Evolutionary conservation across 2,888 invertebrate genomes (phyloP), one percentile per base, ranked within the genome.

Genomic region (Brachycybe producta): DNA sequence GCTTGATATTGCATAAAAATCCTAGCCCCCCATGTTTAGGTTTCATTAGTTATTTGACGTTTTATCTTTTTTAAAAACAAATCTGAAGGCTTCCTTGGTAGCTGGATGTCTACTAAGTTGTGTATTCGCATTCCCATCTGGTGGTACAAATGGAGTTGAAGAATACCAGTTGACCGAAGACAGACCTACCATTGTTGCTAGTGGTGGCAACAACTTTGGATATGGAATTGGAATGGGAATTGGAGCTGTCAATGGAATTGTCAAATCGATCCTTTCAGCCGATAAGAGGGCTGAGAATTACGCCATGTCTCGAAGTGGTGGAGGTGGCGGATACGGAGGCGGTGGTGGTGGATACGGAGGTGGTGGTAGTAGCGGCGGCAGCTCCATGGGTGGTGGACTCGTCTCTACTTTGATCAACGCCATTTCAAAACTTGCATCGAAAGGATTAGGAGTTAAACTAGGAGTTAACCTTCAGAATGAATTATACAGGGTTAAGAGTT

Each of bases 381-480:
- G 43, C 30, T 8, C 32, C 30, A 26, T 43, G 23, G 43, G 43
- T 17, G 15, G 28, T 13, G 43, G 43, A 19, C 19, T 43, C 28
- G 43, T 28, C 15, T 30, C 5, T 32, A 30, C 32, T 28, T 30
- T 43, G 27, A 32, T 28, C 15, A 43, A 32, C 43, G 21, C 32
- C 43, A 23, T 43, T 21, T 30, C 27, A 28, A 32, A 32, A 2
- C 43, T 43, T n/a, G n/a, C n/a, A n/a, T n/a, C n/a, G n/a, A 43
- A 21, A n/a, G 43, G 43, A 13, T 28, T 43, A 5, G 43, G 43
- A 27, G 43, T 43, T 28, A 43, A 43, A 19, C 17, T 43, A 2
- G 43, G 43, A 5, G 28, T 43, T 43, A 43, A 43, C 27, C 30
- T 43, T 21, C 27, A 43, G 28, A 43, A 43, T 32, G 43, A 43